These are phyloP conservation scores for Malthinus flaveolus DNA, from an alignment of 2,888 invertebrate species.

Conservation along the genomic window DNA sequence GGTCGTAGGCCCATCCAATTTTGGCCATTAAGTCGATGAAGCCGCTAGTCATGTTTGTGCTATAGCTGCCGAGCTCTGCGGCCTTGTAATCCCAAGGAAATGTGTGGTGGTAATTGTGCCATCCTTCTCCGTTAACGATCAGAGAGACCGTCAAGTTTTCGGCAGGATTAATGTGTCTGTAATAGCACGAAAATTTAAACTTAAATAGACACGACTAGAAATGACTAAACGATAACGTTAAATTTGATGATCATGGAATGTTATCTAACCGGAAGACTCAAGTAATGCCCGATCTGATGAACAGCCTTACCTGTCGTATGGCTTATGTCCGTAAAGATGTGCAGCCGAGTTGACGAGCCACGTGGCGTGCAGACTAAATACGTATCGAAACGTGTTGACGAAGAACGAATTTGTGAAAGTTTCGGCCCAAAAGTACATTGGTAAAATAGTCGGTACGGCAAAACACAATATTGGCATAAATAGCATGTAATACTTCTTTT, in stretches of 20 bases:
- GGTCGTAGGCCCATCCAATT: slow-evolving; percentile 77
- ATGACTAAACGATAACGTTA: no score
- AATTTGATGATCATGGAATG: no score
- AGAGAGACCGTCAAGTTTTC: slow-evolving; percentile 78
- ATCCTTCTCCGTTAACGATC: slow-evolving; percentile 74
- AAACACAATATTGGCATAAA: slow-evolving; percentile 4
- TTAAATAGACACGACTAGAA: no score
- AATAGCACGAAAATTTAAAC: slow-evolving; percentile 13
- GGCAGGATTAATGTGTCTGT: slow-evolving; percentile 67
- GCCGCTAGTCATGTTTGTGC: slow-evolving; percentile 63
- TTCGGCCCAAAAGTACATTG: background rate
- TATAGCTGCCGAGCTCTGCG: slow-evolving; percentile 70
- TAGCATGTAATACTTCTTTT: slow-evolving; percentile 65
- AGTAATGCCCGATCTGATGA: background rate
- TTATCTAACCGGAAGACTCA: no score
- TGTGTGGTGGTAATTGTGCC: slow-evolving; percentile 91
- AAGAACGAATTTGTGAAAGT: background rate
- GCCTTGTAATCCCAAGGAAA: slow-evolving; percentile 95
- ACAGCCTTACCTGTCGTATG: slow-evolving; percentile 66
- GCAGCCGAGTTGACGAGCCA: slow-evolving; percentile 92
- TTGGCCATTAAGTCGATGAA: slow-evolving; percentile 70
- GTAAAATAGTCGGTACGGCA: background rate
- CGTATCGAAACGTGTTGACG: background rate
- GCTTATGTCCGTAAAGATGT: slow-evolving; percentile 77
- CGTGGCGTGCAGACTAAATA: slow-evolving; percentile 53